Base-by-base conservation (phyloP, 2,797 vertebrate species). In the Vireo griseus region DNA sequence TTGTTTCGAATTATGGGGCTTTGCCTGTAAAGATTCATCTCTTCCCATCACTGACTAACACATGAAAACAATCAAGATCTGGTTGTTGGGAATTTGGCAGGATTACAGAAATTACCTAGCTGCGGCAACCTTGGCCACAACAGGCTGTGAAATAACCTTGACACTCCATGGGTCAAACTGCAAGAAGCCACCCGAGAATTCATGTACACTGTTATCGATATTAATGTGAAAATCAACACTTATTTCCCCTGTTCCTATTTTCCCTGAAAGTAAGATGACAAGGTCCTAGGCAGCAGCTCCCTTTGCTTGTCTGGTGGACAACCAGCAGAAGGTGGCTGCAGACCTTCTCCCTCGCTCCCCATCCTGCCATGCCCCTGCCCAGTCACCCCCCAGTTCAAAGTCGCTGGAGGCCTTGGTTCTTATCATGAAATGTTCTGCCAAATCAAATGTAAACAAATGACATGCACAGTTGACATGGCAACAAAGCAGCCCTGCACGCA, bases 391-490 rank as follows among this genome's bases (percentile, higher is more conserved):
- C 47, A 61, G 86, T 95, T 94, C 96, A 94, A 87, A 89, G 90
- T 87, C 28, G 7, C 87, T 76, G 8, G 95, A 96, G 95, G 88
- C 88, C 63, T 94, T 89, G 95, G 94, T 78, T 92, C 95, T 96
- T 93, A 93, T 92, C 92, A 55, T 72, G 69, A 90, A 97, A 96
- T 94, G 76, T 94, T 92, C 75, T 92, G 95, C 86, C 81, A 92
- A 96, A 92, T 96, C 92, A 92, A 93, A 87, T 66, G 95, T 90
- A 92, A 96, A 94, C 81, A 92, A 93, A 93, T 96, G 94, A 96
- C 96, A 97, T 97, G 96, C 97, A 97, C 93, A 95, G 94, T 93
- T 92, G 96, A 92, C 94, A 95, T 96, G 96, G 96, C 84, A 96
- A 97, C 95, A 84, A 95, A 96, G 92, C 82, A 85, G 94, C 86